Base-by-base conservation (phyloP, 2,113 vertebrate species). In the Ictidomys tridecemlineatus region DNA sequence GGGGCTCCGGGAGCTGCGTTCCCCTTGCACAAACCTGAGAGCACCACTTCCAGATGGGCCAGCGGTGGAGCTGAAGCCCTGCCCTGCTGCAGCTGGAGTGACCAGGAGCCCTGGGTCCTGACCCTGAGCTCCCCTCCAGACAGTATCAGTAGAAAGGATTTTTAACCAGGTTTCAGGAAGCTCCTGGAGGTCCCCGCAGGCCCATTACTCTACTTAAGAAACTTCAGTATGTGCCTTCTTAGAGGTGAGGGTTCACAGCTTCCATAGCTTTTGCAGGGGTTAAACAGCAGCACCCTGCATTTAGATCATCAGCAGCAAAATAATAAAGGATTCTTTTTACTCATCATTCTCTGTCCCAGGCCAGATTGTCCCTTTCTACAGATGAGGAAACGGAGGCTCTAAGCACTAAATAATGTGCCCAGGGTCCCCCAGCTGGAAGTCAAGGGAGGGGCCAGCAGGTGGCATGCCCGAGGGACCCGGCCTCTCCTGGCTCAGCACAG, bases 41-140 rank as follows among this genome's bases (percentile, higher is more conserved):
- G 0, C 2, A 1, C 24, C 5, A 18, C 18, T 69, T 42, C 28
- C 17, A 12, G 42, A 32, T 1, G 2, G 56, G 34, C 34, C 20
- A 20, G 4, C 0, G 0, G 10, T 0, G 12, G 34, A 12, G 14
- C n/a, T 82, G 86, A 48, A 42, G 5, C 53, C 8, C 14, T 0
- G 1, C 34, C 13, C 18, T 45, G 48, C 0, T 34, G 42, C 42
- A n/a, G 51, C 10, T 10, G 45, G 56, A 20, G 18, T 37, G 69
- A 73, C 42, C 16, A 4, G 1, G 11, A 85, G 30, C 0, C 16
- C 5, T 20, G 32, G 20, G 32, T 32, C 24, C 74, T 69, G 34
- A 51, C 56, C 42, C 39, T 24, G 1, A 74, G 48, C 53, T 39
- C 0, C 0, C 10, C 7, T 30, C 7, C 30, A 37, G 18, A 2